Conservation (phyloP, 2,113 vertebrate genomes). For the Nycticebus coucang region DNA sequence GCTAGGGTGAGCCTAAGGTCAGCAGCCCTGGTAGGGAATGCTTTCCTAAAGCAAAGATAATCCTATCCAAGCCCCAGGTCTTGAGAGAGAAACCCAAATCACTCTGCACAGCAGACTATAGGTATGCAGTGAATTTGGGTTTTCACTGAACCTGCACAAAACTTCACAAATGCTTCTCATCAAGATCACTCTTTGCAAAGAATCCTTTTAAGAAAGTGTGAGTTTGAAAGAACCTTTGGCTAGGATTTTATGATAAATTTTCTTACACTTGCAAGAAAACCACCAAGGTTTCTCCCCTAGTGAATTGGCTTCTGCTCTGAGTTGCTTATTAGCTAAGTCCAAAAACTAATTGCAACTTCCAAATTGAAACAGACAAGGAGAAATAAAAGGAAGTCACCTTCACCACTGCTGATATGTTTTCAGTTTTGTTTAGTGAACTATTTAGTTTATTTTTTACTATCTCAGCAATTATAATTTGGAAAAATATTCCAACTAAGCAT, state of each 20-base stretch:
- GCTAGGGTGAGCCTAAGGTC: not conserved
- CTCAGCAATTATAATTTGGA: not conserved
- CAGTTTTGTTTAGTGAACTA: not conserved
- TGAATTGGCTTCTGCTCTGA: not conserved
- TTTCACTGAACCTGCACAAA: not conserved
- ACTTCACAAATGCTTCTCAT: not conserved
- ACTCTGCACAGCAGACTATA: not conserved
- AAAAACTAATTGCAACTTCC: not conserved
- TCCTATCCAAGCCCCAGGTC: not conserved
- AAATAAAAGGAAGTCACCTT: not conserved
- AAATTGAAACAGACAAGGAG: not conserved
- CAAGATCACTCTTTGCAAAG: not conserved
- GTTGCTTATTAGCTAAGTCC: not conserved
- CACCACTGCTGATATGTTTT: not conserved
- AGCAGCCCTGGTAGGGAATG: not conserved
- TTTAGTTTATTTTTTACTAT: not conserved
- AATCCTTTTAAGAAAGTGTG: not conserved
- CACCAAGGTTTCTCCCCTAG: not conserved
- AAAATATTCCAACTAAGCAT: not conserved
- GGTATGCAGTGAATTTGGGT: accelerated
- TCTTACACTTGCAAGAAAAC: not conserved
- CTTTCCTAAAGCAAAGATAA: not conserved
- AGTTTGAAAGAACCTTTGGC: not conserved
- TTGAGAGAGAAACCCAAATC: not conserved
- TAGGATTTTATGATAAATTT: not conserved